These are phyloP conservation scores for Probosciger aterrimus DNA, from an alignment of 2,113 vertebrate species.

Conservation along the genomic window DNA sequence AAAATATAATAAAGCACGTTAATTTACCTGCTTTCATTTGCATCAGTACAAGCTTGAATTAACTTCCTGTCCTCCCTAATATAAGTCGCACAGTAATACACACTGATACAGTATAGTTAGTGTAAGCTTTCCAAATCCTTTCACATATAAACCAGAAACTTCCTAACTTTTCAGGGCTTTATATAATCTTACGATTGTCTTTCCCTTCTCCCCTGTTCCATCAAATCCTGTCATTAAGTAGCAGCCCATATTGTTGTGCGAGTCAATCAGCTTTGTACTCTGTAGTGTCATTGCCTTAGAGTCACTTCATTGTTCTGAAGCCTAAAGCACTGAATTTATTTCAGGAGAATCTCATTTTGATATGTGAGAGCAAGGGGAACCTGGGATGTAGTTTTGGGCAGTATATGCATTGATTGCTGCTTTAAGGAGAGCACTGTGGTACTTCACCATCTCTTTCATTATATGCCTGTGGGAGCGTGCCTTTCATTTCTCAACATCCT, in stretches of 20 bases:
- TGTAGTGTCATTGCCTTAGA: not conserved
- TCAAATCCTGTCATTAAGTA: not conserved
- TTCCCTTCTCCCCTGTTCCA: not conserved
- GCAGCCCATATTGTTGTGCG: not conserved
- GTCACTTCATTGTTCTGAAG: not conserved
- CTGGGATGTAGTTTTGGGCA: not conserved
- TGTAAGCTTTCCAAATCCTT: not conserved
- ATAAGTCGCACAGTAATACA: not conserved
- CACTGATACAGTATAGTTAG: not conserved
- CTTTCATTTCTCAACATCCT: not conserved
- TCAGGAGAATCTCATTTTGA: not conserved
- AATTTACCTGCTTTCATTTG: not conserved
- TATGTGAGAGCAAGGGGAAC: not conserved
- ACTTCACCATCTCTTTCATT: not conserved
- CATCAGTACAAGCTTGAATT: not conserved
- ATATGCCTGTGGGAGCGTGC: not conserved
- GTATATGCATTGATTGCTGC: not conserved
- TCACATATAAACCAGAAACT: not conserved
- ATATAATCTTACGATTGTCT: not conserved
- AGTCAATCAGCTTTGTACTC: not conserved
- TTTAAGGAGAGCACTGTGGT: not conserved
- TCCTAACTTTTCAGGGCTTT: not conserved
- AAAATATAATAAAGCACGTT: conserved; percentile 6
- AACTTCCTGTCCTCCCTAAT: not conserved
- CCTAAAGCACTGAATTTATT: not conserved